phyloP scores from a whole-genome alignment of 2,113 vertebrate species.

The Hyperoodon ampullatus region DNA sequence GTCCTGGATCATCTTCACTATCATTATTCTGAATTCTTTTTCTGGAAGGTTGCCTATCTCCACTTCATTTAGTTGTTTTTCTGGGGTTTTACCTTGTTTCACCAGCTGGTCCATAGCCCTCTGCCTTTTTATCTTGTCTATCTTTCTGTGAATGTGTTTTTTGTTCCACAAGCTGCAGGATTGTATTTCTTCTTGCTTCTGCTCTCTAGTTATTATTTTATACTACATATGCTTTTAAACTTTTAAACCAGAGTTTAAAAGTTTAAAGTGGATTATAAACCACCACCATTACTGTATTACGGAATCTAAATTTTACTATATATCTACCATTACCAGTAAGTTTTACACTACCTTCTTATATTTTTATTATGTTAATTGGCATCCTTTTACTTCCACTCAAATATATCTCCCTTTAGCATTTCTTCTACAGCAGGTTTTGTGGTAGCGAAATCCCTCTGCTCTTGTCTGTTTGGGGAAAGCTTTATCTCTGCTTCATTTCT shows the following conservation, averaged over 20 bases:
- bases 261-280: background rate
- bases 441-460: background rate
- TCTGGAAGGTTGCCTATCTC: no score
- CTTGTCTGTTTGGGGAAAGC: background rate
- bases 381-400: background rate
- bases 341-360: background rate
- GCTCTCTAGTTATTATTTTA: background rate
- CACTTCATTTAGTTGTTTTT: no score
- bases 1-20: no score
- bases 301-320: background rate
- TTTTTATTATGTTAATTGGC: background rate
- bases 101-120: no score
- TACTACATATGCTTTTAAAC: background rate
- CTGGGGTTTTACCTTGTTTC: no score
- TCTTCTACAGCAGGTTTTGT: background rate
- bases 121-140: no score
- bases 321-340: background rate
- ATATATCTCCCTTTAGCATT: background rate
- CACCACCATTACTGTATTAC: background rate
- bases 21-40: no score
- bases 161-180: no score
- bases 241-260: background rate
- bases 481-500: background rate
- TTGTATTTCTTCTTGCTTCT: no score
- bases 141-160: no score